Conservation (phyloP, 2,113 vertebrate species). For the Chaenocephalus aceratus region DNA sequence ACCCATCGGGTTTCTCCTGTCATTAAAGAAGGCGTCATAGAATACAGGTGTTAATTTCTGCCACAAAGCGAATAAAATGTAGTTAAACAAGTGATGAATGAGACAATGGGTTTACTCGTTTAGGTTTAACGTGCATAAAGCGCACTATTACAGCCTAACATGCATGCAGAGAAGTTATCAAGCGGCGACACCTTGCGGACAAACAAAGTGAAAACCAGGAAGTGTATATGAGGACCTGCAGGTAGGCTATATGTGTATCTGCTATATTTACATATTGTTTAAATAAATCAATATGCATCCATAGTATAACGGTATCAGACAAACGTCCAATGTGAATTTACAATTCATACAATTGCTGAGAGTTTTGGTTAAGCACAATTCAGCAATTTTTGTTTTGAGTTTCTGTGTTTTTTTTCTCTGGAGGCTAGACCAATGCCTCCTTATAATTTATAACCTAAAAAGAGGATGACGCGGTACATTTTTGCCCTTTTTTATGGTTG, state of each 20-base stretch:
- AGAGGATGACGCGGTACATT: no score
- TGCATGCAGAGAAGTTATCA: neutral
- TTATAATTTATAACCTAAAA: neutral
- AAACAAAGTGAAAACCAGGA: conserved; percentile 12
- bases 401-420: no score
- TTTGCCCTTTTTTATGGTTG: neutral
- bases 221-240: neutral
- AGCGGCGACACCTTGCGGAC: conserved; percentile 63
- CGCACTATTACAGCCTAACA: neutral
- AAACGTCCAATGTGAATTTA: neutral
- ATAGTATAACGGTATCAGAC: no score
- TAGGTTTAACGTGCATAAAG: neutral
- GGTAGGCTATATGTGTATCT: no score
- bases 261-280: no score
- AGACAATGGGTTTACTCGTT: neutral
- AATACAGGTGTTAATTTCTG: neutral
- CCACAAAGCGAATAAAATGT: neutral
- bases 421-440: no score
- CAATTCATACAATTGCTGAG: no score
- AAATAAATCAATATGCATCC: no score
- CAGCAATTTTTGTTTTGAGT: no score
- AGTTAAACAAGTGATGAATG: neutral
- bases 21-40: no score
- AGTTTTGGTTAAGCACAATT: neutral
- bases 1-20: neutral